phyloP scores from a whole-genome alignment of 2,888 invertebrate genomes.

The Ceraclea dissimilis region DNA sequence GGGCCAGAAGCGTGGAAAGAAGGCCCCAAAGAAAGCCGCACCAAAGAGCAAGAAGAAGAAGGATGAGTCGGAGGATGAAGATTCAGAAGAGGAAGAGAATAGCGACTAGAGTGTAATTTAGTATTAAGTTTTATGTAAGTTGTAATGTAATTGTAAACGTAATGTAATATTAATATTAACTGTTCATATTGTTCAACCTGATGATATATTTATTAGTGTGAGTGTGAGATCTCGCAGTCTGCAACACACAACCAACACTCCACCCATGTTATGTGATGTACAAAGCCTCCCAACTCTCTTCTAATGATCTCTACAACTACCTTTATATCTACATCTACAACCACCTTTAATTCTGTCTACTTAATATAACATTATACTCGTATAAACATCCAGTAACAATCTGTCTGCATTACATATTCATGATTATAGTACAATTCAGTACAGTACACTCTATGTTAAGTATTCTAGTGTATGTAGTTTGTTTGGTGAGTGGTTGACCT shows the following conservation, averaged over 20 bases:
- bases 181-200: conserved; percentile 31
- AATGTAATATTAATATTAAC: conserved; percentile 26
- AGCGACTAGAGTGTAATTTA: conserved; percentile 51
- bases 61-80: conserved; percentile 58
- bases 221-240: background rate
- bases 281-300: background rate
- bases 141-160: conserved; percentile 3
- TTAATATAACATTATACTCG: too few relatives aligned
- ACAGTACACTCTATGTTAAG: conserved; percentile 21
- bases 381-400: too few relatives aligned
- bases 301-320: background rate
- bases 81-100: conserved; percentile 56
- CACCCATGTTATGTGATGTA: background rate
- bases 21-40: conserved; percentile 41
- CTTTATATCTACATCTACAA: background rate
- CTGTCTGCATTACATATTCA: background rate
- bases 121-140: background rate
- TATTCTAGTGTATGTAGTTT: conserved; percentile 22
- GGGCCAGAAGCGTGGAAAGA: conserved; percentile 52
- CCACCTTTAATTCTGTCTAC: background rate
- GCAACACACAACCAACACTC: background rate
- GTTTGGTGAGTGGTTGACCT: conserved; percentile 23
- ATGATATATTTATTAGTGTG: too few relatives aligned
- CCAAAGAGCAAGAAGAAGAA: conserved; percentile 52
- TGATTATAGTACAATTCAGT: background rate